Conservation (phyloP, 2,888 invertebrate species). For the Drosophila demipolita region DNA sequence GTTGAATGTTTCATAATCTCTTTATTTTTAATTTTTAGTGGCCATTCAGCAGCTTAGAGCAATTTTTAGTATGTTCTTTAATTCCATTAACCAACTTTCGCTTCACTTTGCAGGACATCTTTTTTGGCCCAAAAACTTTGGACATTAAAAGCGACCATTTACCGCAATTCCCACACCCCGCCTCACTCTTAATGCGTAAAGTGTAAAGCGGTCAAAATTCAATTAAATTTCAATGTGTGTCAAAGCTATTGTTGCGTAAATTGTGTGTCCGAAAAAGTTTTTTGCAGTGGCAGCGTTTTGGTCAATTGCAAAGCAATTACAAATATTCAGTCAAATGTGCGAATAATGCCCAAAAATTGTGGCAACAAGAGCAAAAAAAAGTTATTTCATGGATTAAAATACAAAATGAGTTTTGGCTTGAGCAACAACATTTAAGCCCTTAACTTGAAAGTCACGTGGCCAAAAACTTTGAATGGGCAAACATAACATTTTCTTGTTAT, state of each 20-base stretch:
- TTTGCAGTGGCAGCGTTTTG: constrained; percentile 33
- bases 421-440: not conserved
- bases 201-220: constrained; percentile 54
- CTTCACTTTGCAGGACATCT: constrained; percentile 35
- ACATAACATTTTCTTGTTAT: constrained; percentile 7
- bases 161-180: not conserved
- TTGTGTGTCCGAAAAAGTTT: constrained; percentile 66
- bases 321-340: constrained; percentile 8
- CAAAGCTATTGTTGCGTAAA: constrained; percentile 50
- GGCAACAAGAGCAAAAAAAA: not conserved
- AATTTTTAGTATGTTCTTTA: constrained; percentile 43
- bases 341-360: not conserved
- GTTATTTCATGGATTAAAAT: constrained; percentile 5
- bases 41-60: constrained; percentile 23
- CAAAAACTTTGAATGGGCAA: not conserved
- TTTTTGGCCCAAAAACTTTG: constrained; percentile 36
- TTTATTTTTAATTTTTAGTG: constrained; percentile 5
- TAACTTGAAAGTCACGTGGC: constrained; percentile 13
- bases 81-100: constrained; percentile 46
- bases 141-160: constrained; percentile 36
- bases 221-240: constrained; percentile 56
- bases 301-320: constrained; percentile 76
- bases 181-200: constrained; percentile 40
- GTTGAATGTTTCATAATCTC: constrained; percentile 1
- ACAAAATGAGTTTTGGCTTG: not conserved